Conservation (phyloP, 2,113 vertebrate genomes). For the Artemisiospiza belli region DNA sequence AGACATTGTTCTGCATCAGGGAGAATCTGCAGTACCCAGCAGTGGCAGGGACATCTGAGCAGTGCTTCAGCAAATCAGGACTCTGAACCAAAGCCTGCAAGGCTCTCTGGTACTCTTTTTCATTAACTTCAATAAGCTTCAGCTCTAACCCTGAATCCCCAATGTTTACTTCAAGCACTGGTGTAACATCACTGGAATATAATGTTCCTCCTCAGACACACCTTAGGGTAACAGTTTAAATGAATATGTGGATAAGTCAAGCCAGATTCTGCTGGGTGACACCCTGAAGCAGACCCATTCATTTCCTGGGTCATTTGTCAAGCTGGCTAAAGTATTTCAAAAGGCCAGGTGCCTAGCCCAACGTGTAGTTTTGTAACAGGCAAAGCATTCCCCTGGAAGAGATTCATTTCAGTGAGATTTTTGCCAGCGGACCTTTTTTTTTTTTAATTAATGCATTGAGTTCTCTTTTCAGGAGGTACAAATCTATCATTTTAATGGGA, state of each 20-base stretch:
- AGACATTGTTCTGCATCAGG: fast-evolving
- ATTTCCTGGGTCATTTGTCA: constrained; percentile 1
- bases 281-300: not conserved
- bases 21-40: not conserved
- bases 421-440: not conserved
- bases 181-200: not conserved
- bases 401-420: not conserved
- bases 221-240: not conserved
- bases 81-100: not conserved
- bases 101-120: not conserved
- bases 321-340: not conserved
- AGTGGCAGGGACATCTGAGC: not conserved
- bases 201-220: not conserved
- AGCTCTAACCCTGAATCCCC: not conserved
- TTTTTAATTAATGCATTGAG: not conserved
- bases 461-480: constrained; percentile 12
- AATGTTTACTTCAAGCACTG: not conserved
- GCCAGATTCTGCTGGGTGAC: not conserved
- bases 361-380: not conserved
- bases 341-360: not conserved
- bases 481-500: not conserved
- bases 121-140: constrained; percentile 27
- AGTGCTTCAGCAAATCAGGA: not conserved
- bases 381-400: not conserved
- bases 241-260: not conserved